Base-by-base conservation (phyloP, 2,888 invertebrate species). In the Drosophila rubida region DNA sequence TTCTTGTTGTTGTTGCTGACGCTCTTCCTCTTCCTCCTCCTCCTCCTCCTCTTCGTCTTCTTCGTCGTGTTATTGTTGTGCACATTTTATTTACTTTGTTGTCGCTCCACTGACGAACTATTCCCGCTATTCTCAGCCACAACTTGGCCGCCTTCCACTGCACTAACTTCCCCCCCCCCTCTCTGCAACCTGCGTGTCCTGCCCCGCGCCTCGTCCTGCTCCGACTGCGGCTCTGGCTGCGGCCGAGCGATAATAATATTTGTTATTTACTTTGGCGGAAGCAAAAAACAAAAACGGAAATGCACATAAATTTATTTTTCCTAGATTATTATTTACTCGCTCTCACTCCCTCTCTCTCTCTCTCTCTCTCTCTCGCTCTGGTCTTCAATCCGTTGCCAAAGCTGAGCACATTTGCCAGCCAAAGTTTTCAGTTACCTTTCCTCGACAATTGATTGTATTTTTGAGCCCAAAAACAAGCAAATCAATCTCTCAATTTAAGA, bases 241-340 rank as follows among this genome's bases (percentile, higher is more conserved):
- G 87, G 81, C 78, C 77, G 75, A 79, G 86, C 90, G 90, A 90
- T 90, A 90, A 89, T 85, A 89, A 90, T 90, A 90, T 90, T 90
- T 90, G 90, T 90, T 90, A 88, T 90, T 90, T 90, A 86, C 89
- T 89, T 85, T 79, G 79, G 75, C 90, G 90, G 90, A 90, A 90
- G 89, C 88, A 89, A 89, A 78, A 75, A 66, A 74, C 79, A 80
- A 64, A 89, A 87, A 88, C 88, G 90, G 90, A 90, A 90, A 89
- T 90, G 88, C 89, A 90, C 90, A 90, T 90, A 90, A 90, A 90
- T 90, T 89, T 88, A 82, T 88, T 88, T 90, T 81, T 75, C 77
- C 60, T 76, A 69, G 86, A 87, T 87, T 87, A 85, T 85, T 85
- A 82, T 76, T 75, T 74, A 65, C 60, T 44, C 60, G 19, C 49